Base-by-base conservation (phyloP, 2,797 vertebrate genomes). In the Forpus xanthops region DNA sequence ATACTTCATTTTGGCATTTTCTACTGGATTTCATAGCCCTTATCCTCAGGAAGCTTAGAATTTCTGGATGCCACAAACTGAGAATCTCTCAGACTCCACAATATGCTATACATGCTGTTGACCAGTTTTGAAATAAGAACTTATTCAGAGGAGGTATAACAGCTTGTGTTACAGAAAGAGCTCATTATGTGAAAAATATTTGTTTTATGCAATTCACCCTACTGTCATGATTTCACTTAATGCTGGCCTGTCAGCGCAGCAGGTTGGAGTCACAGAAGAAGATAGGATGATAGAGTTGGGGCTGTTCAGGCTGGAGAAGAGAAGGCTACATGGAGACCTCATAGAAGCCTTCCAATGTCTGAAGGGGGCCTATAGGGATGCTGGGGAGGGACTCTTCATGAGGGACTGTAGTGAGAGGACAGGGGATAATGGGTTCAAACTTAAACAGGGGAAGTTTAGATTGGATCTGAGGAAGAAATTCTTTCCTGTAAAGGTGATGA, bases 151-250 rank as follows among this genome's bases (percentile, higher is more conserved):
- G 33, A 87, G 65, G 10, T 77, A 15, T 37, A 85, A 56, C 15
- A 89, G 8, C n/a, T 87, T 76, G 37, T 74, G n/a, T 70, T 77
- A 74, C 28, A 74, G 74, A 87, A 79, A 82, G 15, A 41, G 8
- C 15, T 76, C 39, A 30, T 85, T 90, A 37, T 27, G 14, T 65
- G 47, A 21, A 87, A 66, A 85, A 70, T 52, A 81, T 56, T 76
- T 83, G 31, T 82, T 83, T 85, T 72, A 50, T 33, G 9, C 6
- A 41, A 31, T 66, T 89, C 35, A n/a, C 20, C 5, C 16, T 60
- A 33, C 28, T 67, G 6, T 83, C 91, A n/a, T 70, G 37, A 71
- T 39, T 67, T 76, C 87, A 60, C 16, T 92, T 10, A 33, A 60
- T 10, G 12, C 21, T 84, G 20, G 10, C 4, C 1, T 74, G 56